These are phyloP conservation scores for Tetragnatha versicolor DNA, from an alignment of 1,140 invertebrate genomes.

Conservation along the genomic window DNA sequence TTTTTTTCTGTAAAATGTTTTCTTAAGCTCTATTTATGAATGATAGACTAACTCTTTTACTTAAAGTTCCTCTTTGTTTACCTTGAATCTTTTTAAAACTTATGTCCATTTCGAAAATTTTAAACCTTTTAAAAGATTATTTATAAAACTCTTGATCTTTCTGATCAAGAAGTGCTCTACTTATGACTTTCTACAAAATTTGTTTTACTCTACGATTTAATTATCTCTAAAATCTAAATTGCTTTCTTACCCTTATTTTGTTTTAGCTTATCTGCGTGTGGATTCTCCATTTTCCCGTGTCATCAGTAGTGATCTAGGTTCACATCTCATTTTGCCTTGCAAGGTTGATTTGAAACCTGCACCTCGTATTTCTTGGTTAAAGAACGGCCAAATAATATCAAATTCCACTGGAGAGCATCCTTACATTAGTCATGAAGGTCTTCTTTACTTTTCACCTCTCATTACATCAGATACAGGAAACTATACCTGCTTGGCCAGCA, in stretches of 20 bases:
- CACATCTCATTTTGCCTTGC: slow-evolving; percentile 36
- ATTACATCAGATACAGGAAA: slow-evolving; percentile 46
- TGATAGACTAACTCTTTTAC: too few relatives aligned
- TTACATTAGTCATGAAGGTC: neutral
- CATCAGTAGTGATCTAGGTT: slow-evolving; percentile 46
- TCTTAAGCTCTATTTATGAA: too few relatives aligned
- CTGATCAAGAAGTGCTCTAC: too few relatives aligned
- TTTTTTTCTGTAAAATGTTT: too few relatives aligned
- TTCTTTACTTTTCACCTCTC: slow-evolving; percentile 32
- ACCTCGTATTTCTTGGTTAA: slow-evolving; percentile 30
- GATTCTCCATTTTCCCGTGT: slow-evolving; percentile 26
- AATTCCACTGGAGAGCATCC: slow-evolving; percentile 26
- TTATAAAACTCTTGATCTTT: too few relatives aligned
- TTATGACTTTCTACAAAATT: too few relatives aligned
- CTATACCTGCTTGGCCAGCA: slow-evolving; percentile 49
- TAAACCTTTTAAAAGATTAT: too few relatives aligned
- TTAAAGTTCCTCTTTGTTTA: too few relatives aligned
- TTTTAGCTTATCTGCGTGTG: slow-evolving; percentile 17
- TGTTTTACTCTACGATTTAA: too few relatives aligned
- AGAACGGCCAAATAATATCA: slow-evolving; percentile 26
- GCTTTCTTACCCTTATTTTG: neutral
- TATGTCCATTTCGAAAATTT: too few relatives aligned
- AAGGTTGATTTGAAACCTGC: slow-evolving; percentile 35
- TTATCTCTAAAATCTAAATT: too few relatives aligned
- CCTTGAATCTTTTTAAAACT: too few relatives aligned